These are phyloP conservation scores for Timandra comae DNA, from an alignment of 2,888 invertebrate species.

Conservation along the genomic window DNA sequence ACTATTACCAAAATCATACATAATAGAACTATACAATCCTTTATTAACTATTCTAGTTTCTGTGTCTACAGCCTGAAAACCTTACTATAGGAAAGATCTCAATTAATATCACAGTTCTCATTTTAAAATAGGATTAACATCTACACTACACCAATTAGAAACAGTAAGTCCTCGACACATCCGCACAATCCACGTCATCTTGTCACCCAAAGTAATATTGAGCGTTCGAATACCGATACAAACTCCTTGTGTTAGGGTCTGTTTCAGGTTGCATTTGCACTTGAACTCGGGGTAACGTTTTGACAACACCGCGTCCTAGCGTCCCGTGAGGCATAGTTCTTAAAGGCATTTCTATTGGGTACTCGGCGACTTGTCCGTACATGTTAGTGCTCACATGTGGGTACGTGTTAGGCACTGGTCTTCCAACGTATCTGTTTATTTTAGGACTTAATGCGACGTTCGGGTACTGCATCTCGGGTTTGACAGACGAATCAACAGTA, in stretches of 20 bases:
- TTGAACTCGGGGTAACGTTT: constrained; percentile 64
- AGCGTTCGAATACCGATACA: constrained; percentile 80
- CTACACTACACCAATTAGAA: constrained; percentile 70
- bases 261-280: constrained; percentile 69
- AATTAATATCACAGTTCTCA: constrained; percentile 76
- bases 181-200: constrained; percentile 73
- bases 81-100: constrained; percentile 63
- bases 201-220: constrained; percentile 89
- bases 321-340: constrained; percentile 69
- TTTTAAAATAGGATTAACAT: constrained; percentile 61
- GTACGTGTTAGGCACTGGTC: constrained; percentile 69
- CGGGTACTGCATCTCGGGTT: constrained; percentile 66
- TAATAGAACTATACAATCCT: no score
- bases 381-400: constrained; percentile 71
- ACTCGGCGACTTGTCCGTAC: constrained; percentile 73
- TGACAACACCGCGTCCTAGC: constrained; percentile 63
- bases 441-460: constrained; percentile 66
- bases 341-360: constrained; percentile 72
- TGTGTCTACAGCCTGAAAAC: constrained; percentile 51
- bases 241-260: constrained; percentile 77
- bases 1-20: no score
- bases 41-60: no score
- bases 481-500: constrained; percentile 58
- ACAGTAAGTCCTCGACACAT: constrained; percentile 76
- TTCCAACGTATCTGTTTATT: constrained; percentile 68